Evolutionary conservation across 2,113 vertebrate species (phyloP).

Genomic region (Syngnathoides biaculeatus): DNA sequence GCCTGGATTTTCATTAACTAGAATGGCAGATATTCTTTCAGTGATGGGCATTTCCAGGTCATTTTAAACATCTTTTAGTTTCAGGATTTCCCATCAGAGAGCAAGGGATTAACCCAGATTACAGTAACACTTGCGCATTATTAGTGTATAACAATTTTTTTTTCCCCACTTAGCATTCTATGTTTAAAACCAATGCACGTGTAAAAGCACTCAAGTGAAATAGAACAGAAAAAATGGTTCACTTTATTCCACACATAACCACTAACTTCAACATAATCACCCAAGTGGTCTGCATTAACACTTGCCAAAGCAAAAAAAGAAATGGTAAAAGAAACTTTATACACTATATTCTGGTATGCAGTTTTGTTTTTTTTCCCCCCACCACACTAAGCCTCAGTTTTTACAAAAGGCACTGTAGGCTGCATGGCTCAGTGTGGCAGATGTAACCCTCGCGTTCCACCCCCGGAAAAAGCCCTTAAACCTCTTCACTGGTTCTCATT

Average conservation of each 20-base stretch:
- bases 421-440: slow-evolving; percentile 68
- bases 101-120: neutral
- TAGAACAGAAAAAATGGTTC: neutral
- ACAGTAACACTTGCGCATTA: neutral
- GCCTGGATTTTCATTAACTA: neutral
- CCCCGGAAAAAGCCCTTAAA: slow-evolving; percentile 20
- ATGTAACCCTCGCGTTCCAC: slow-evolving; percentile 14
- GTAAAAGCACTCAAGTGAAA: neutral
- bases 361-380: slow-evolving; percentile 18
- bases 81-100: neutral
- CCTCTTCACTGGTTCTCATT: slow-evolving; percentile 34
- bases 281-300: neutral
- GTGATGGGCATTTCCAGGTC: neutral
- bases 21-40: neutral
- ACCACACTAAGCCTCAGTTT: neutral
- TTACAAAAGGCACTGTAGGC: slow-evolving; percentile 21
- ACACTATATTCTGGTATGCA: neutral
- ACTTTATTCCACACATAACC: neutral
- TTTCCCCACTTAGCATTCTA: neutral
- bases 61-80: too few species aligned
- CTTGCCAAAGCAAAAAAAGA: neutral
- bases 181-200: neutral
- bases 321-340: neutral
- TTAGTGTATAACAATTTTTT: neutral
- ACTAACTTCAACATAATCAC: neutral